Evolutionary conservation across 1,140 invertebrate genomes (phyloP), one percentile per base, ranked within the genome.

Genomic region (Tetramorium parvispinum): DNA sequence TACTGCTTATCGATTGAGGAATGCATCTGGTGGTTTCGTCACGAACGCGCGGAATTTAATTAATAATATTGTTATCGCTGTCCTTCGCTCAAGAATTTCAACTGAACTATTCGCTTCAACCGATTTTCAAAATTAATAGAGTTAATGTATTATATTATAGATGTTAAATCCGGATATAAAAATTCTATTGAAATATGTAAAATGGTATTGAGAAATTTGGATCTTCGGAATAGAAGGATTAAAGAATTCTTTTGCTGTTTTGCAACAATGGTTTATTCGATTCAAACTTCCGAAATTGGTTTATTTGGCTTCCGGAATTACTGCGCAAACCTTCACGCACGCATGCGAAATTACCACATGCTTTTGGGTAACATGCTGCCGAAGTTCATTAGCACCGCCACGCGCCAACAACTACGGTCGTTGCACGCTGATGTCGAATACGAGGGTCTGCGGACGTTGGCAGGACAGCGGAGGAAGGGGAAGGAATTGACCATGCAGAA

Each of bases 321-420:
- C 32, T 37, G 78, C 65, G 32, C 32, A 10, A 57, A 55, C 32
- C 49, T 49, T 21, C 57, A 24, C 32, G 27, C 51, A 55, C 71
- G 88, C 66, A 85, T 76, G 24, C 55, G 24, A 79, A 81, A 68
- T 57, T 63, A 81, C 59, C 87, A 79, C 83, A 81, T 83, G 89
- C 71, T 88, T 81, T 70, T 55, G 75, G 73, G 46, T 79, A 91
- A 91, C 79, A 61, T 76, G 78, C 59, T 51, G 24, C 53, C 43
- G 32, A 85, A 91, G 89, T 91, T 91, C 89, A 89, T 91, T 91
- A 89, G 89, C 87, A 91, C 85, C 85, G 87, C 75, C 79, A 89
- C 87, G 87, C 89, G 89, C 89, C 87, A 91, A 82, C 71, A 55
- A 61, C 78, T 70, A 85, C 77, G 85, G 83, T 78, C 87, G 87